Conservation (phyloP, 2,113 vertebrate genomes). For the Collichthys lucidus region DNA sequence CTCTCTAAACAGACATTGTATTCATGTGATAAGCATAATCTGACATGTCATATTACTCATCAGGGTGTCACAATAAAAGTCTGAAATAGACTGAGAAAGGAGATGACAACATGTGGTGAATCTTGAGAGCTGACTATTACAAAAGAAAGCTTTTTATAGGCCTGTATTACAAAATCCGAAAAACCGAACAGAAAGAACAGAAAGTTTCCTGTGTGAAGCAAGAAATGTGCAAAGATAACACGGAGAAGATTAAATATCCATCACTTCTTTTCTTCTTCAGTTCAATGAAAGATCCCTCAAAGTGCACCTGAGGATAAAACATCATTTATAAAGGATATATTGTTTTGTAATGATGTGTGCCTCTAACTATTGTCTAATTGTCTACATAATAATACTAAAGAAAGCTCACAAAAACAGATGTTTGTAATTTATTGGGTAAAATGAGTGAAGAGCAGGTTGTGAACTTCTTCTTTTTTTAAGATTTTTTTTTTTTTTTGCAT, state of each 20-base stretch:
- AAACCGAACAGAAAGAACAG: not conserved
- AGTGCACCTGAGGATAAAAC: not conserved
- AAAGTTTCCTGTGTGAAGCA: not conserved
- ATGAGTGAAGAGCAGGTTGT: not conserved
- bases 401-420: not conserved
- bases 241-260: no score
- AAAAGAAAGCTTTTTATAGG: not conserved
- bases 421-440: not conserved
- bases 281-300: not conserved
- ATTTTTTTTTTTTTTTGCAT: no score
- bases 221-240: not conserved
- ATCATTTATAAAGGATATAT: not conserved
- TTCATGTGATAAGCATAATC: not conserved
- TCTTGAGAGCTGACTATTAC: not conserved
- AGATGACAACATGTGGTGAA: not conserved
- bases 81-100: not conserved
- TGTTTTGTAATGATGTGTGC: not conserved
- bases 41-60: not conserved
- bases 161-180: no score
- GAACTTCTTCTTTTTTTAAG: not conserved
- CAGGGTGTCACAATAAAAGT: not conserved
- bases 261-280: not conserved
- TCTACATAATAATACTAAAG: no score
- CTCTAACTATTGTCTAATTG: not conserved
- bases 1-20: not conserved